Evolutionary conservation across 2,113 vertebrate genomes (phyloP).

Genomic region (Eulemur macaco): DNA sequence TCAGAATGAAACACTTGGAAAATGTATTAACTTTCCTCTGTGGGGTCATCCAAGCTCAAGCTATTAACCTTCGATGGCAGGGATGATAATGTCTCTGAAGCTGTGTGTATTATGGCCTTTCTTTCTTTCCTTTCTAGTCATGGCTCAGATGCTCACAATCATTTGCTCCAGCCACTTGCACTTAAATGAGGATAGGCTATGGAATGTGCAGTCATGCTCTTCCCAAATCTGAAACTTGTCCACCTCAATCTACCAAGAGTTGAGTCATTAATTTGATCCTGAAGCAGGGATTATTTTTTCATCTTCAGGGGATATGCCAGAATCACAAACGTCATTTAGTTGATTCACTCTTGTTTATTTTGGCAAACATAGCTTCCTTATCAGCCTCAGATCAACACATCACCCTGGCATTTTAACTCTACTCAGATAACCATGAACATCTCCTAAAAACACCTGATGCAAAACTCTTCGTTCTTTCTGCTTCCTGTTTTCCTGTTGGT

Average conservation of each 20-base stretch:
- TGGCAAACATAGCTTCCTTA: background rate
- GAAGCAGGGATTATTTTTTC: background rate
- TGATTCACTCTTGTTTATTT: background rate
- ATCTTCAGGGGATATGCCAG: background rate
- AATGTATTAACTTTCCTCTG: background rate
- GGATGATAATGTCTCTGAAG: background rate
- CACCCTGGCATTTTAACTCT: background rate
- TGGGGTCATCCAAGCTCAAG: background rate
- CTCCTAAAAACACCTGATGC: background rate
- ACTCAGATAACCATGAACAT: background rate
- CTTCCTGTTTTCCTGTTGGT: background rate
- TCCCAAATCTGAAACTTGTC: background rate
- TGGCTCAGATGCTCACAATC: background rate
- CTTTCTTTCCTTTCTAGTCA: background rate
- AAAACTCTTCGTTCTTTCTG: background rate
- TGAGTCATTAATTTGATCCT: background rate
- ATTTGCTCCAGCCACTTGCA: background rate
- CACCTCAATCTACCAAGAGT: background rate
- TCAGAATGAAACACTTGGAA: conserved; percentile 37
- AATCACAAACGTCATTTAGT: background rate
- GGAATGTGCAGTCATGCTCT: background rate
- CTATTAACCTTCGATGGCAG: background rate
- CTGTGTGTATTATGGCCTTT: background rate
- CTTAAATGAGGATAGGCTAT: background rate
- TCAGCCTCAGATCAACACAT: background rate